Evolutionary conservation across 2,888 invertebrate species (phyloP).

Genomic region (Julus scandinavius): DNA sequence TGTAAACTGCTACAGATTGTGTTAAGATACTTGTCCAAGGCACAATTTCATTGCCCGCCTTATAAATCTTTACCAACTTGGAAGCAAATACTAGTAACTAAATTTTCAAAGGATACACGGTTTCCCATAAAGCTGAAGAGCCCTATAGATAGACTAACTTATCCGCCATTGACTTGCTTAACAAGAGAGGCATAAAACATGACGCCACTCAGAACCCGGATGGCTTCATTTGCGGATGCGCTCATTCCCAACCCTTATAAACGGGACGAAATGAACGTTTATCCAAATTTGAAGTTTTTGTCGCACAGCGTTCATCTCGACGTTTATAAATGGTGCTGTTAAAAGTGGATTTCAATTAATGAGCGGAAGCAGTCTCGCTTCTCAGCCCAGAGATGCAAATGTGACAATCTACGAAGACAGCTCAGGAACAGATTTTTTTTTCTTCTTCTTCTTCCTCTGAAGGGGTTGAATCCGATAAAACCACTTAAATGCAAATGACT

Average conservation of each 20-base stretch:
- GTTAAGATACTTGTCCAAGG: too few relatives aligned
- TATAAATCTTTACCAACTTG: too few relatives aligned
- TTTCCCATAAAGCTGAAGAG: too few relatives aligned
- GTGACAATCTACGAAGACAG: not conserved
- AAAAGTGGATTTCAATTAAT: conserved; percentile 33
- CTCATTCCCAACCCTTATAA: not conserved
- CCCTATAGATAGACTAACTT: too few relatives aligned
- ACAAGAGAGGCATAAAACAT: too few relatives aligned
- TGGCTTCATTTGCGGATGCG: not conserved
- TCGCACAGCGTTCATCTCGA: not conserved
- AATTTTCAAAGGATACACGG: too few relatives aligned
- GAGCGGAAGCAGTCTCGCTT: conserved; percentile 21
- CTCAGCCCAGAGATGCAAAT: conserved; percentile 12
- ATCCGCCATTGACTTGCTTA: too few relatives aligned
- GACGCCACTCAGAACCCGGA: too few relatives aligned
- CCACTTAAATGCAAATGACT: conserved; percentile 33
- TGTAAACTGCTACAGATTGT: too few relatives aligned
- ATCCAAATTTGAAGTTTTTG: conserved; percentile 5
- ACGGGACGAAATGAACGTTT: not conserved
- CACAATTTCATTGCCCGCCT: too few relatives aligned
- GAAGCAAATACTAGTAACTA: too few relatives aligned
- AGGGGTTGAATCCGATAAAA: conserved; percentile 20
- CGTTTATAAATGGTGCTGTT: not conserved
- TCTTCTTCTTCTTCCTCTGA: too few relatives aligned
- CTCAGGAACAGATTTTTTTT: not conserved